phyloP scores from a whole-genome alignment of 2,113 vertebrate genomes.

The Trinectes maculatus region DNA sequence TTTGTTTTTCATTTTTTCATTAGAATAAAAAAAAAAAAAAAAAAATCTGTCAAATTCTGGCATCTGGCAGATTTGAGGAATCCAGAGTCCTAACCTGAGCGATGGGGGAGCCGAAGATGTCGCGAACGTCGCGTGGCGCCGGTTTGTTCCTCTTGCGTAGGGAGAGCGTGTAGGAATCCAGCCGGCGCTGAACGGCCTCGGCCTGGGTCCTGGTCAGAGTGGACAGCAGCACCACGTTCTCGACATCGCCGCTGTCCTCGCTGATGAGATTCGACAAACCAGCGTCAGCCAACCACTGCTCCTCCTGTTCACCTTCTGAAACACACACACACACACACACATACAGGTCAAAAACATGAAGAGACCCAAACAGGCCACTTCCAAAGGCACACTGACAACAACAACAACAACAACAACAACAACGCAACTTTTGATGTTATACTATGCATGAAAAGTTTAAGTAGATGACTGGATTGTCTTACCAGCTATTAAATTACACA shows the following conservation, averaged over 20 bases:
- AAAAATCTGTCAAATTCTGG: no score
- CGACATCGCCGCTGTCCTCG: conserved; percentile 75
- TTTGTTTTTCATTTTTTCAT: no score
- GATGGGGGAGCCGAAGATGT: conserved; percentile 79
- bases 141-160: conserved; percentile 85
- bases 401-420: neutral
- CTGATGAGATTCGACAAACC: conserved; percentile 86
- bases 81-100: conserved; percentile 67
- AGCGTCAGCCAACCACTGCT: conserved; percentile 88
- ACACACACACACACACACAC: conserved; percentile 13
- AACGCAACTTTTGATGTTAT: no score
- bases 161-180: conserved; percentile 86
- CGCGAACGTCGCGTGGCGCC: conserved; percentile 85
- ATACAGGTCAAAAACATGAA: neutral
- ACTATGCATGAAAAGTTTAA: neutral
- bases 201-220: conserved; percentile 90
- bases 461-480: neutral
- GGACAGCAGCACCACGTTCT: conserved; percentile 85
- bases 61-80: neutral
- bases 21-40: no score
- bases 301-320: conserved; percentile 88
- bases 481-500: no score
- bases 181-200: conserved; percentile 84
- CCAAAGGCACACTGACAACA: neutral
- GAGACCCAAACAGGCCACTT: neutral